Evolutionary conservation across 2,888 invertebrate genomes (phyloP).

Genomic region (Adineta ricciae): DNA sequence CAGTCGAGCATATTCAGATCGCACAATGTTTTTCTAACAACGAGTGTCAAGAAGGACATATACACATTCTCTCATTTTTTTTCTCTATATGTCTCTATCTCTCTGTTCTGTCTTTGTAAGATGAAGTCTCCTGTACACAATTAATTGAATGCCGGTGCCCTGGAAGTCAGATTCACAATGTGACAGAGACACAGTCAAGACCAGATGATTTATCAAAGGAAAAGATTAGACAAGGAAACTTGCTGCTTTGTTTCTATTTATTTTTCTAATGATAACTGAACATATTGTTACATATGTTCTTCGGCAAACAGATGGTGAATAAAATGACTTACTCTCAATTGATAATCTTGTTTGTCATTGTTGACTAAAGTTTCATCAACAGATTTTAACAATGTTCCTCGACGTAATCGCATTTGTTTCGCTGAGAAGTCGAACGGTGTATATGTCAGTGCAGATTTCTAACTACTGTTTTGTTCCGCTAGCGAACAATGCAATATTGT

Average conservation of each 20-base stretch:
- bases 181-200: neutral
- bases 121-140: neutral
- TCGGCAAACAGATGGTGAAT: neutral
- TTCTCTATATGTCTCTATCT: neutral
- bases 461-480: neutral
- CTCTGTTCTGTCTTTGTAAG: neutral
- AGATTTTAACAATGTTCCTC: neutral
- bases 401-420: neutral
- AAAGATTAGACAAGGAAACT: neutral
- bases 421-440: neutral
- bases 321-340: neutral
- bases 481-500: neutral
- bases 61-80: neutral
- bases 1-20: neutral
- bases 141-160: neutral
- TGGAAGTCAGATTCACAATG: neutral
- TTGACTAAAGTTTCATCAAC: neutral
- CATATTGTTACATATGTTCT: neutral
- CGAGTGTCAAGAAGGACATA: neutral
- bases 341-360: too few species aligned
- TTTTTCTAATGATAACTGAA: neutral
- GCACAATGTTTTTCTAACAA: neutral
- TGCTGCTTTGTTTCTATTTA: neutral
- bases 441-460: too few species aligned
- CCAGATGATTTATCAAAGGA: neutral